Base-by-base conservation (phyloP, 2,888 invertebrate species). In the Ophion slaviceki region DNA sequence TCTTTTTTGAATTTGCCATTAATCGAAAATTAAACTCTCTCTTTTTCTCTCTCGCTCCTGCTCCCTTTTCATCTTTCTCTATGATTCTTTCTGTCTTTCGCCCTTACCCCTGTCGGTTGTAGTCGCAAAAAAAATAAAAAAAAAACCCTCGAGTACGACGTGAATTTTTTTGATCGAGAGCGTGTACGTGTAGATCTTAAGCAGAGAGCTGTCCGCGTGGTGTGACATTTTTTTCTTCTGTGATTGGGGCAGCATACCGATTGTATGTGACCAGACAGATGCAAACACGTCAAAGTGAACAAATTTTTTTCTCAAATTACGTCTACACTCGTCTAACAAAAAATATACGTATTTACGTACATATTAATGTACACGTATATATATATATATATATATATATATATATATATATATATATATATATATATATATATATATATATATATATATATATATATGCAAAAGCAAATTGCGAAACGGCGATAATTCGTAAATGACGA, bases 201-300 rank as follows among this genome's bases (percentile, higher is more conserved):
- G 91, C 57, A 90, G 89, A 87, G 72, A 91, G 89, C 91, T 94
- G 94, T 94, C 93, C 94, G 64, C 47, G 94, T 96, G 96, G 96
- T 96, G 97, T 97, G 97, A 97, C 97, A 97, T 96, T 96, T 97
- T 85, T 97, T 97, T 96, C 95, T 95, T 96, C 96, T 97, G 97
- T 97, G 97, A 96, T 96, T 97, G 97, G 97, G 97, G 97, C 96
- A 96, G 96, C 96, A 96, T 96, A 96, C 96, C 95, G 95, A 91
- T 92, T 94, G 94, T 96, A 96, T 96, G 95, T 96, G 96, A 96
- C 96, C 96, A 87, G 82, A 83, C 88, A 87, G 85, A 82, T 81
- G 80, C 78, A 85, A 77, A 82, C 84, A 87, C 88, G 86, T 86
- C 86, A 87, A 77, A 70, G 80, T 80, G 83, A 87, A 85, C 11